Percentiles rank a stretch among this genome's conserved stretches.
Evolutionary conservation across 2,888 invertebrate species (phyloP).

Genomic region (Lepidocyrtinus sp.): DNA sequence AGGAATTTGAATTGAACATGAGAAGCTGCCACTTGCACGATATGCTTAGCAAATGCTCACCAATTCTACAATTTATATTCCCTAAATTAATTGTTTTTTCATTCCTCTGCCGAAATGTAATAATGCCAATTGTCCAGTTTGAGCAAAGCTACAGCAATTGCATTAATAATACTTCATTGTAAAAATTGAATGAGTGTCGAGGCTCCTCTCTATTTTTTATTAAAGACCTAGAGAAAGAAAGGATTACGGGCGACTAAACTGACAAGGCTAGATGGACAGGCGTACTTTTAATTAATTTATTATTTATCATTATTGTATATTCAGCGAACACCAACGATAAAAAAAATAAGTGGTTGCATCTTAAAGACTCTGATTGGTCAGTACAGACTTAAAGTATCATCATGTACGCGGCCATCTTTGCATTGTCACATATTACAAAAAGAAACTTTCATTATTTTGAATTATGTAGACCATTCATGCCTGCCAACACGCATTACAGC

Average conservation of each 20-base stretch:
- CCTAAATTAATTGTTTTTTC: constrained; percentile 1
- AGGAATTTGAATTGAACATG: too few relatives aligned
- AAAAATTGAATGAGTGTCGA: background rate
- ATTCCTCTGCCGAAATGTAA: background rate
- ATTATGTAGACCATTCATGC: too few relatives aligned
- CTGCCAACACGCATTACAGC: too few relatives aligned
- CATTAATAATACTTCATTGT: background rate
- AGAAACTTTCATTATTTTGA: too few relatives aligned
- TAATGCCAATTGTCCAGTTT: background rate
- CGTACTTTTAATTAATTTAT: background rate
- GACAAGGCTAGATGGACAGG: too few relatives aligned
- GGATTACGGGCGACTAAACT: too few relatives aligned
- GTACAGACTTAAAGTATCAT: background rate
- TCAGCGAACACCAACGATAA: background rate
- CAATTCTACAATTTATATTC: too few relatives aligned
- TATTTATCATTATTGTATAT: constrained; percentile 7
- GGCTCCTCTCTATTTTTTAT: too few relatives aligned
- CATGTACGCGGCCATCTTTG: constrained; percentile 7
- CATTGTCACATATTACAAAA: background rate
- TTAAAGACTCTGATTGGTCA: background rate
- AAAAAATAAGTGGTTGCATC: too few relatives aligned
- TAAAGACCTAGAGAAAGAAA: too few relatives aligned
- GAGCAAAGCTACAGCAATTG: background rate
- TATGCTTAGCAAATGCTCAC: too few relatives aligned
- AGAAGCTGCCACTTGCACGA: too few relatives aligned